Percentiles rank a stretch among this genome's conserved stretches.
Evolutionary conservation across 2,113 vertebrate genomes (phyloP).

Genomic region (Recurvirostra avosetta): DNA sequence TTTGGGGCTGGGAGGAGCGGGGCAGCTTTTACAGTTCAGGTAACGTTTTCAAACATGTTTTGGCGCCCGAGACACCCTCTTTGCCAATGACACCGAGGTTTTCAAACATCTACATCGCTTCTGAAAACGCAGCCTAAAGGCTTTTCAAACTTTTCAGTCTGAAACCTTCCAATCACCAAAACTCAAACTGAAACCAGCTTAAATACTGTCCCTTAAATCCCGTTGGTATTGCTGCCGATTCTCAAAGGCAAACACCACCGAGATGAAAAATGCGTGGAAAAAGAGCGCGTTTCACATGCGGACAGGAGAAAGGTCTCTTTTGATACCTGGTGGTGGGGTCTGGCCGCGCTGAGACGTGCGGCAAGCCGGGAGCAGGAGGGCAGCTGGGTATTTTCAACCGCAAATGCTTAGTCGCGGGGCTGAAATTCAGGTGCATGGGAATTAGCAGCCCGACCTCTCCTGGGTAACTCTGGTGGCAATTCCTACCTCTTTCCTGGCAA

Average conservation of each 20-base stretch:
- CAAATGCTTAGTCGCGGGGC: neutral
- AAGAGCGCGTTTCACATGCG: rapidly evolving
- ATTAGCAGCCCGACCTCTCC: neutral
- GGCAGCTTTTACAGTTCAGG: neutral
- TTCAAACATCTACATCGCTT: neutral
- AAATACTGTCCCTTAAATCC: neutral
- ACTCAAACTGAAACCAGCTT: neutral
- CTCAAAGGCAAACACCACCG: neutral
- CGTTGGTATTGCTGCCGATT: neutral
- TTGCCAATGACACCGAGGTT: neutral
- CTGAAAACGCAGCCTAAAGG: neutral
- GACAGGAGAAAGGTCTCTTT: neutral
- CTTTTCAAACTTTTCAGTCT: neutral
- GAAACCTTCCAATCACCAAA: neutral
- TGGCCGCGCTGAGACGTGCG: neutral
- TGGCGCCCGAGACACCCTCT: neutral
- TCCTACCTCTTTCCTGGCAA: neutral
- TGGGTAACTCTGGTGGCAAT: neutral
- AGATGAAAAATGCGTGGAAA: neutral
- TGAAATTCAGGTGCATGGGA: neutral
- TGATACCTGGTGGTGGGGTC: neutral
- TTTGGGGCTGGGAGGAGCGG: conserved; percentile 12
- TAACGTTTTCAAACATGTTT: conserved; percentile 24
- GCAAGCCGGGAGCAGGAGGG: neutral
- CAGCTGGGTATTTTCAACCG: neutral